Base-by-base conservation (phyloP, 2,797 vertebrate species). In the Hypotaenidia philippensis region DNA sequence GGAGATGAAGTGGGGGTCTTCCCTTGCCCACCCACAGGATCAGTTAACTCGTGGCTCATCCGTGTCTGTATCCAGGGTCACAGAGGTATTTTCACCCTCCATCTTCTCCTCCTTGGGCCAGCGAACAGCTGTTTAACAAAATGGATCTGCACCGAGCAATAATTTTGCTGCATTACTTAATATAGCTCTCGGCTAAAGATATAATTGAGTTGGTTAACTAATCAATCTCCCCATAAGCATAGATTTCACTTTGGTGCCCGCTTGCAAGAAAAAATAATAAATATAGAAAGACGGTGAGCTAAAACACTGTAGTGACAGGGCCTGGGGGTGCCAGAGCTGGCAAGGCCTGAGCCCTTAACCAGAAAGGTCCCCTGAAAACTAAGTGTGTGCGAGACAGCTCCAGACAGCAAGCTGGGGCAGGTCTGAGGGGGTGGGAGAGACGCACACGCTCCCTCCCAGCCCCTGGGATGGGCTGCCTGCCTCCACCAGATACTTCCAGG, bases 151-250 rank as follows among this genome's bases (percentile, higher is more conserved):
- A 83, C 97, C 95, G 90, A 85, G 97, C 97, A 95, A 96, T 97
- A 96, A 96, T 97, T 97, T 70, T 97, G 96, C 97, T 97, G 97
- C 97, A 97, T 97, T 97, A 96, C 97, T 98, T 98, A 98, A 98
- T 97, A 98, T 96, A 98, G 97, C 97, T 98, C 97, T 96, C 79
- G 95, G 98, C 97, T 97, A 98, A 97, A 97, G 97, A 97, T 97
- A 97, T 98, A 98, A 98, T 98, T 97, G 98, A 98, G 97, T 97
- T 97, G 97, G 97, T 97, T 98, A 97, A 97, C 97, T 98, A 97
- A 98, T 98, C 98, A 98, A 98, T 98, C 98, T 97, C 97, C 96
- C 97, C 95, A 84, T 97, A 98, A 98, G 97, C 97, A 97, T 71
- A 96, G 97, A 96, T 83, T 87, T 81, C 94, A 68, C 85, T 83